phyloP scores from a whole-genome alignment of 2,888 invertebrate species.

The Ophion ellenae region DNA sequence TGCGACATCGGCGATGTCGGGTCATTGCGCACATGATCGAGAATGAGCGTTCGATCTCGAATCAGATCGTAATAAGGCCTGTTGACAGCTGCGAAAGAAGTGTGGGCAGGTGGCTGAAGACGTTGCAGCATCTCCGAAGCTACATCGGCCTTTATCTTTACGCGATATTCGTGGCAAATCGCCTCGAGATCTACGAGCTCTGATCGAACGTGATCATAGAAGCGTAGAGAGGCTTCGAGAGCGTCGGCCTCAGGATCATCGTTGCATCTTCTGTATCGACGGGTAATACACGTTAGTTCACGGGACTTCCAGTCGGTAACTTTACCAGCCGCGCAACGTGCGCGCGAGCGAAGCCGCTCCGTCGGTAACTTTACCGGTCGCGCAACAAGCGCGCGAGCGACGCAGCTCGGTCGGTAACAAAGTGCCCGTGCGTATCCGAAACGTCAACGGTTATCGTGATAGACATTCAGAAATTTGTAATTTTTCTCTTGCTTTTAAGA shows the following conservation, averaged over 20 bases:
- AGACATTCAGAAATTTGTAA: too few relatives aligned
- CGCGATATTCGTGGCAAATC: constrained; percentile 63
- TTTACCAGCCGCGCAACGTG: background rate
- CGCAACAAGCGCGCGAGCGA: background rate
- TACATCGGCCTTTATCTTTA: constrained; percentile 63
- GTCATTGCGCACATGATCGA: constrained; percentile 10
- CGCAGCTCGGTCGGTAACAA: too few relatives aligned
- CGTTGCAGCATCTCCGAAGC: constrained; percentile 53
- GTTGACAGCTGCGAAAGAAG: constrained; percentile 24
- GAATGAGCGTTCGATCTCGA: background rate
- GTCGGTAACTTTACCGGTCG: background rate
- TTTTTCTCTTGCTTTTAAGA: too few relatives aligned
- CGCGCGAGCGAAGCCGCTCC: background rate
- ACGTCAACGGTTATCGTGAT: too few relatives aligned
- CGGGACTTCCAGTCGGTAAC: background rate
- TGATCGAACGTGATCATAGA: constrained; percentile 57
- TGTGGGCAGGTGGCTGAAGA: constrained; percentile 46
- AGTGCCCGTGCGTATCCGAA: too few relatives aligned
- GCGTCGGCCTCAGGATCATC: constrained; percentile 5
- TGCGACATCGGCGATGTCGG: background rate
- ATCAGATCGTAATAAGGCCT: constrained; percentile 32
- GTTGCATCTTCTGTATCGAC: constrained; percentile 1
- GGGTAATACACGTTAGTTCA: background rate
- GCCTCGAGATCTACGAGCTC: constrained; percentile 66
- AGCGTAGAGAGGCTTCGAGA: constrained; percentile 24